Conservation (phyloP, 2,888 invertebrate genomes). For the Smittia aterrima region DNA sequence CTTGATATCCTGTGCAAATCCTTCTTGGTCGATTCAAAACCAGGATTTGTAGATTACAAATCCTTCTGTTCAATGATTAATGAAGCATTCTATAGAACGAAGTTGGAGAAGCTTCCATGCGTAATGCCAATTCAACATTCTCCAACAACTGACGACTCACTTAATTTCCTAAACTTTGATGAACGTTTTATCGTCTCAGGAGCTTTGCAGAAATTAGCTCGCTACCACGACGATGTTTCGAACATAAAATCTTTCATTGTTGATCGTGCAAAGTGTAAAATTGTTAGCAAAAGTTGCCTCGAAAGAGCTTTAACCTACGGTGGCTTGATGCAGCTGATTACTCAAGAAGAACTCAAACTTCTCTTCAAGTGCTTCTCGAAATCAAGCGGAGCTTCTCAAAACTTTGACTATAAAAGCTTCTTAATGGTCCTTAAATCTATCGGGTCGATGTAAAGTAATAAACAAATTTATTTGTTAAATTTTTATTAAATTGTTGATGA, state of each 20-base stretch:
- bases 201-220: conserved; percentile 67
- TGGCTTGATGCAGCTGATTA: conserved; percentile 63
- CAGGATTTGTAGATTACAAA: conserved; percentile 63
- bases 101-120: conserved; percentile 66
- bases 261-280: conserved; percentile 64
- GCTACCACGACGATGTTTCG: conserved; percentile 63
- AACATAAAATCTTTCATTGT: conserved; percentile 68
- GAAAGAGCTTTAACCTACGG: conserved; percentile 65
- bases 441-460: not conserved
- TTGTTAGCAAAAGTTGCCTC: conserved; percentile 63
- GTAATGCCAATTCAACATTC: conserved; percentile 68
- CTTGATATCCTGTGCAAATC: conserved; percentile 69
- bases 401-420: conserved; percentile 8
- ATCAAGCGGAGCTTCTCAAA: conserved; percentile 56
- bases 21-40: no score
- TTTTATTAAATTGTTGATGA: not conserved
- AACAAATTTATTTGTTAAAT: not conserved
- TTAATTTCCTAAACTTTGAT: conserved; percentile 70
- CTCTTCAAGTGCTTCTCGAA: conserved; percentile 72
- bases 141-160: conserved; percentile 63
- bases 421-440: not conserved
- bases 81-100: conserved; percentile 65
- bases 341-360: conserved; percentile 66
- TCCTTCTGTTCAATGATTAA: conserved; percentile 68
- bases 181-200: conserved; percentile 64